Conservation (phyloP, 2,797 vertebrate species). For the Spinus olivaceus region DNA sequence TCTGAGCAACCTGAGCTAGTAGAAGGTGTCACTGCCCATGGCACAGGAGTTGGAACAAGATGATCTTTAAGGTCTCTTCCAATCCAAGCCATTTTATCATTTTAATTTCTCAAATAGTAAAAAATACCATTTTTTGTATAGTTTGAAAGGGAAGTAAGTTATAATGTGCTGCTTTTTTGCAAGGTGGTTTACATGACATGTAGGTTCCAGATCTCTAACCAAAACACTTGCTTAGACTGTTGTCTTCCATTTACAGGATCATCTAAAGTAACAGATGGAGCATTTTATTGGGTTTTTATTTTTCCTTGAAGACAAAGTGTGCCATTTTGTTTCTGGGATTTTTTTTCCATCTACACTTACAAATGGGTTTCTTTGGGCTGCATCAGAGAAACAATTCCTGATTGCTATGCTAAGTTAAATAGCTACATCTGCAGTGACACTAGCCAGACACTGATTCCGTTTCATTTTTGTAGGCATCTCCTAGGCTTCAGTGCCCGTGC, state of each 20-base stretch:
- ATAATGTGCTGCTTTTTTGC: not conserved
- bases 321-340: not conserved
- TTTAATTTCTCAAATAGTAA: not conserved
- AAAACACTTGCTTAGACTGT: not conserved
- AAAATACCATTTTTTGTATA: not conserved
- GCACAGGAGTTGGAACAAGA: not conserved
- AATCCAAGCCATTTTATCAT: not conserved
- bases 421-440: not conserved
- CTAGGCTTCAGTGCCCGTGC: too few species aligned
- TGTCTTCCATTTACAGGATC: not conserved
- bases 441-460: rapidly evolving
- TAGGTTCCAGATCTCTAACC: not conserved
- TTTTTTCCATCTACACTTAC: not conserved
- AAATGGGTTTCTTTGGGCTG: not conserved
- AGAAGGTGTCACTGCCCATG: not conserved
- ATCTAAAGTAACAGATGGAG: not conserved
- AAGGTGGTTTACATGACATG: not conserved
- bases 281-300: rapidly evolving
- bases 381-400: not conserved
- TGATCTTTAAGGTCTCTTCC: not conserved
- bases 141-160: not conserved
- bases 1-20: not conserved
- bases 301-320: not conserved
- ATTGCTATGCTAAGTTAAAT: rapidly evolving
- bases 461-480: not conserved